A percentile compares a stretch with the other conserved stretches of the same genome.
These are phyloP conservation scores for Dryobates pubescens DNA, from an alignment of 2,797 vertebrate genomes.

Conservation along the genomic window DNA sequence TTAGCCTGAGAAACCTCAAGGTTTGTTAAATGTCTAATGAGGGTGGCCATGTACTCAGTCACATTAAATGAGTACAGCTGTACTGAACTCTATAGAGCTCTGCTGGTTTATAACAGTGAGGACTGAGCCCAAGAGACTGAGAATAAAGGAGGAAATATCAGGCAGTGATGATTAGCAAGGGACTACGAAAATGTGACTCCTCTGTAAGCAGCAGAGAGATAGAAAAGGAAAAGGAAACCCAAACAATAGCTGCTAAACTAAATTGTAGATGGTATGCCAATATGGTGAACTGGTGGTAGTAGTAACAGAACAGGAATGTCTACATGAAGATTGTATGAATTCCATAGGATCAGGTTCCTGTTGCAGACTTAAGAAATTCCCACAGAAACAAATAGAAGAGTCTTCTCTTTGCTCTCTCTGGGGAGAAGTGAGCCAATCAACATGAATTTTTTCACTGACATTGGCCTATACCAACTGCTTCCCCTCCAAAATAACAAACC, in stretches of 20 bases:
- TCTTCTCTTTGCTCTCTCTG: not conserved
- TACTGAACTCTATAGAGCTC: not conserved
- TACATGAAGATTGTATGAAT: not conserved
- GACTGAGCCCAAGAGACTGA: not conserved
- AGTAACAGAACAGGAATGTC: not conserved
- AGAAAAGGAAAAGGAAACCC: not conserved
- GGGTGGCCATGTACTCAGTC: not conserved
- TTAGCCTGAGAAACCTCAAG: slow-evolving; percentile 20
- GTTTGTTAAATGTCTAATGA: slow-evolving; percentile 21
- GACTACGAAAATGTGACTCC: not conserved
- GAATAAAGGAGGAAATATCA: not conserved
- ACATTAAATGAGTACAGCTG: not conserved
- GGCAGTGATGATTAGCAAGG: not conserved
- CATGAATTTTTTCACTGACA: not conserved
- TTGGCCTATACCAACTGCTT: not conserved
- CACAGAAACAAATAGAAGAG: slow-evolving; percentile 23
- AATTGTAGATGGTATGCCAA: not conserved
- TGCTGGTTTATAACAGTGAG: not conserved
- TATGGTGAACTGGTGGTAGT: not conserved
- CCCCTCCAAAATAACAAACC: not conserved
- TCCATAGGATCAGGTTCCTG: not conserved
- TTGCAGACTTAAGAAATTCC: slow-evolving; percentile 20
- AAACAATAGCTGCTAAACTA: not conserved
- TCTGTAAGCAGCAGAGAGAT: not conserved
- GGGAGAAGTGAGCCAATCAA: not conserved